phyloP scores from a whole-genome alignment of 2,113 vertebrate genomes.

The Bothrops jararaca region DNA sequence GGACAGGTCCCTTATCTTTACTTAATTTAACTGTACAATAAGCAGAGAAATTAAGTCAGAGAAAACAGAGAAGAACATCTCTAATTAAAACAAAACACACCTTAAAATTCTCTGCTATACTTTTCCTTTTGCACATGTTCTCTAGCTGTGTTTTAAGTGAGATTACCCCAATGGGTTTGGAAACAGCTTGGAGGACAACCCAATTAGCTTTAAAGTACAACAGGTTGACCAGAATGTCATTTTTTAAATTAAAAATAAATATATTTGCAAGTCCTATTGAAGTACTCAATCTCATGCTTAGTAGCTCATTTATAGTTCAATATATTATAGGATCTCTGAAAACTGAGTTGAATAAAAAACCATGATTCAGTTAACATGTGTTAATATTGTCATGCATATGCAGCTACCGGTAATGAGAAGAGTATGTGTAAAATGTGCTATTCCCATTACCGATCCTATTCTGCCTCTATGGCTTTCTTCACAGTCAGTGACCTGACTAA shows the following conservation, averaged over 20 bases:
- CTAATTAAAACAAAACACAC: not conserved
- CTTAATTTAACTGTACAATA: not conserved
- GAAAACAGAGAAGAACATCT: not conserved
- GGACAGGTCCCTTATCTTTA: not conserved
- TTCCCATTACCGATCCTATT: not conserved
- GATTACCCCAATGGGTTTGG: not conserved
- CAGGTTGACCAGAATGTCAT: not conserved
- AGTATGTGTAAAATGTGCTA: not conserved
- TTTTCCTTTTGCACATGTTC: not conserved
- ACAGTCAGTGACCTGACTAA: not conserved
- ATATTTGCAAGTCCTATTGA: not conserved
- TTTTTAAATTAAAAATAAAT: not conserved
- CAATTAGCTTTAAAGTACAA: not conserved
- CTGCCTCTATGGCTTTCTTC: not conserved
- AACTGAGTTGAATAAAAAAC: not conserved
- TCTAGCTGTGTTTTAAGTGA: not conserved
- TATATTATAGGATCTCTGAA: not conserved
- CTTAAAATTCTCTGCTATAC: not conserved
- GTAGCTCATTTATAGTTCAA: not conserved
- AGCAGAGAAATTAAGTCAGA: not conserved
- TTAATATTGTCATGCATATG: not conserved
- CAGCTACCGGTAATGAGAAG: not conserved
- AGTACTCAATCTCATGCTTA: not conserved
- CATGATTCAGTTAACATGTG: not conserved
- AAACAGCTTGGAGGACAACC: not conserved